Evolutionary conservation across 2,797 vertebrate genomes (phyloP), one percentile per base, ranked within the genome.

Genomic region (Perodicticus potto): DNA sequence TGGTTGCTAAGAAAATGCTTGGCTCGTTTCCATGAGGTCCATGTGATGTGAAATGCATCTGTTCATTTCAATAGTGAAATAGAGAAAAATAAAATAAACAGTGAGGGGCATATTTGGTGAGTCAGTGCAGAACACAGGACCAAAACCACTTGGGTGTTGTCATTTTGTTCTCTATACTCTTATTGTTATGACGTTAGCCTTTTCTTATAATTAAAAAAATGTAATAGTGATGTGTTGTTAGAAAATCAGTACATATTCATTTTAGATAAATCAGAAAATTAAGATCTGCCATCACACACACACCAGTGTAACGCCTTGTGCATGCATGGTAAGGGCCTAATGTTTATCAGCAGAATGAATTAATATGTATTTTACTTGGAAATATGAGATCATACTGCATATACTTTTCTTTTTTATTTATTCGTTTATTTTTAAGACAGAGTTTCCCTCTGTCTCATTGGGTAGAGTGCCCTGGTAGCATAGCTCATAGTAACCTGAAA

Each of bases 1-100:
- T 87, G 97, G 98, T 98, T 98, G 98, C 98, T 98, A 98, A 98
- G 98, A 98, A 98, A 98, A 98, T 98, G 97, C 96, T 97, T 98
- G 98, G 98, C 97, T 37, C 34, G 40, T 94, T 98, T 98, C 98
- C 98, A 98, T 1, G 40, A 95, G 86, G 96, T 97, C 97, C 98
- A 94, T 97, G 95, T 97, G 93, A 97, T 93, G 94, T 95, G 95
- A 97, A 98, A 93, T 88, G 95, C 97, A 98, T 98, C 98, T 98
- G 97, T 87, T 98, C 98, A 40, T 98, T 97, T 98, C 95, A 98
- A 98, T 97, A 97, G 91, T 85, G 93, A 95, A 97, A 97, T 0
- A 92, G 81, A 74, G 92, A 94, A 97, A 96, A 89, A 72, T 77
- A 9, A 95, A 94, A 12, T 93, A 89, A 97, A 97, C 53, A 61